Base-by-base conservation (phyloP, 2,113 vertebrate species). In the Salvator merianae region DNA sequence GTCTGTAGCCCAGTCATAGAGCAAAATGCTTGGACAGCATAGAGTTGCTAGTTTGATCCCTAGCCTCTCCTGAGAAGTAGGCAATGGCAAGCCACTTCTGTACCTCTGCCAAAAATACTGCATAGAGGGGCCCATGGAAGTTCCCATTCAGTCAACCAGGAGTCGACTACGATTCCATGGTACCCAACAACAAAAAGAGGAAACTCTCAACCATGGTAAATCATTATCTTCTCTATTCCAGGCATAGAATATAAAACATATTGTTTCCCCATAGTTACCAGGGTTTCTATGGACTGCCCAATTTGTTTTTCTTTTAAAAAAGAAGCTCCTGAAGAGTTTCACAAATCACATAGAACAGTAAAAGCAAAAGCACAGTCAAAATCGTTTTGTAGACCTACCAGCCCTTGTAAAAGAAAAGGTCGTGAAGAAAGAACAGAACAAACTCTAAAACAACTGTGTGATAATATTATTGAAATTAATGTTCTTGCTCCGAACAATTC, bases 261-360 rank as follows among this genome's bases (percentile, higher is more conserved):
- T 0, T 83, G 55, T 86, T 22, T n/a, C 73, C 32, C 82, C 47
- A 50, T 88, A 73, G 30, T 69, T 0, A 1, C 36, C 53, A 76
- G 50, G 65, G 77, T 83, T 83, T 87, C 70, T 75, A 77, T 66
- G 0, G 0, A 36, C 3, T 0, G 24, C 18, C 70, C 80, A 38
- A 24, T 65, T 77, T 78, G 65, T 70, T 87, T n/a, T 55, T 55
- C 18, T 59, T n/a, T 10, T 34, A 84, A 83, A 87, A 73, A 3
- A 24, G 50, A 26, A 62, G 62, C 50, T 38, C 77, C 53, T 73
- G 70, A 86, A 74, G 63, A 87, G 76, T 32, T 69, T 80, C 66
- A 47, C 32, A 86, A 62, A 66, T 28, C 22, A 74, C 13, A 38
- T 84, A 82, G 81, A n/a, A 84, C 40, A 76, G 5, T 34, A 76